phyloP scores from a whole-genome alignment of 1,140 invertebrate species.

The Drosophila melanogaster region DNA sequence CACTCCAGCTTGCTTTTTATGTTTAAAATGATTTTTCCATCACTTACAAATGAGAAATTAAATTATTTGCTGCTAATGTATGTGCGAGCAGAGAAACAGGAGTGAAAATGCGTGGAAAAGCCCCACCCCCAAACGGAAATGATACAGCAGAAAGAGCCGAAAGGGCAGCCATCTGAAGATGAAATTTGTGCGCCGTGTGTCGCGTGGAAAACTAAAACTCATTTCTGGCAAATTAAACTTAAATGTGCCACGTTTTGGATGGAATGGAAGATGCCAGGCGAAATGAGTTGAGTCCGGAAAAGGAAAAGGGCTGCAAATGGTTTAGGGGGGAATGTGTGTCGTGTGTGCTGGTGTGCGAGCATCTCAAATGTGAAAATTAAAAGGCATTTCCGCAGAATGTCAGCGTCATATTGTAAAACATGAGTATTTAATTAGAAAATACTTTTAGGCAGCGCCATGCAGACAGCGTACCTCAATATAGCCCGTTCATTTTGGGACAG shows the following conservation, averaged over 20 bases:
- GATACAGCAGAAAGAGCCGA: conserved; percentile 71
- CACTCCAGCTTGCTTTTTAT: conserved; percentile 35
- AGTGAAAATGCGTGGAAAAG: background rate
- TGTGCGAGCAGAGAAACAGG: conserved; percentile 7
- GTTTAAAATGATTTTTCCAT: conserved; percentile 60
- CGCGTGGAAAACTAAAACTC: conserved; percentile 78
- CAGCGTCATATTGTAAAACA: conserved; percentile 84
- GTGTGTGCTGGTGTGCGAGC: conserved; percentile 35
- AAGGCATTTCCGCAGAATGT: conserved; percentile 84
- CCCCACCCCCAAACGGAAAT: conserved; percentile 53
- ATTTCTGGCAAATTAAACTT: conserved; percentile 83
- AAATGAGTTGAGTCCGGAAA: conserved; percentile 57
- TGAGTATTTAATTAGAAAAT: conserved; percentile 84
- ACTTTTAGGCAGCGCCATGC: conserved; percentile 57
- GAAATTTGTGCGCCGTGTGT: conserved; percentile 64
- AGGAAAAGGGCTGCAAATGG: conserved; percentile 26
- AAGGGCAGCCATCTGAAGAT: conserved; percentile 63
- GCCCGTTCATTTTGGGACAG: background rate
- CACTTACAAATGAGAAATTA: conserved; percentile 76
- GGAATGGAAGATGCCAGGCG: conserved; percentile 51
- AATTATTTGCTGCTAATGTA: conserved; percentile 81
- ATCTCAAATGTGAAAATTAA: conserved; percentile 82
- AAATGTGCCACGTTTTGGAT: conserved; percentile 68
- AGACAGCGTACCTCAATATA: conserved; percentile 17
- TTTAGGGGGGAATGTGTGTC: conserved; percentile 2